Evolutionary conservation across 2,888 invertebrate species (phyloP).

Genomic region (Stenchaetothrips biformis): DNA sequence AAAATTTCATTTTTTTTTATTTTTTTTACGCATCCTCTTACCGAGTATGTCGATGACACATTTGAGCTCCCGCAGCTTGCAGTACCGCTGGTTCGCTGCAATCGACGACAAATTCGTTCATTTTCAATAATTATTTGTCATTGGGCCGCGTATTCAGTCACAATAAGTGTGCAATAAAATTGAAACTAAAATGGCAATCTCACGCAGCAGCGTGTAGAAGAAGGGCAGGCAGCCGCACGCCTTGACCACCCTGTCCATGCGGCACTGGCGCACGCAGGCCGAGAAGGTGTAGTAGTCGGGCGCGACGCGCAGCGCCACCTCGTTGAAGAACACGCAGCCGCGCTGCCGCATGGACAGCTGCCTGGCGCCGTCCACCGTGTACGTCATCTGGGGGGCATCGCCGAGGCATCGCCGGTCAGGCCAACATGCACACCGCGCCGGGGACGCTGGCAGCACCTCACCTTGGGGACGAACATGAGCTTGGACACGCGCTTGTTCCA

Average conservation of each 20-base stretch:
- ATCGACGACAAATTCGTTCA: background rate
- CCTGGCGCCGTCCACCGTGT: slow-evolving; percentile 66
- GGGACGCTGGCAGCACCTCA: too few species aligned
- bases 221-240: slow-evolving; percentile 67
- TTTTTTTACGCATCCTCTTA: background rate
- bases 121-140: background rate
- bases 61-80: background rate
- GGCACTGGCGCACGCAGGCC: slow-evolving; percentile 68
- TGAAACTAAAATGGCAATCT: too few species aligned
- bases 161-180: background rate
- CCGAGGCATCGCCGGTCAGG: too few species aligned
- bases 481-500: slow-evolving; percentile 61
- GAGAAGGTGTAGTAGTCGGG: slow-evolving; percentile 64
- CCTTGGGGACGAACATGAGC: slow-evolving; percentile 49
- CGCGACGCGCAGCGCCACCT: slow-evolving; percentile 57
- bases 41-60: background rate
- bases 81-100: background rate
- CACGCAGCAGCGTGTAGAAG: slow-evolving; percentile 52
- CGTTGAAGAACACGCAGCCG: slow-evolving; percentile 66
- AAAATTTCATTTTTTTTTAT: too few species aligned
- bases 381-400: slow-evolving; percentile 72
- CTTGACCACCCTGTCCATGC: slow-evolving; percentile 59
- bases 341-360: slow-evolving; percentile 64
- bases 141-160: too few species aligned
- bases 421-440: too few species aligned